phyloP scores from a whole-genome alignment of 2,797 vertebrate genomes.

The Taenioides sp. region DNA sequence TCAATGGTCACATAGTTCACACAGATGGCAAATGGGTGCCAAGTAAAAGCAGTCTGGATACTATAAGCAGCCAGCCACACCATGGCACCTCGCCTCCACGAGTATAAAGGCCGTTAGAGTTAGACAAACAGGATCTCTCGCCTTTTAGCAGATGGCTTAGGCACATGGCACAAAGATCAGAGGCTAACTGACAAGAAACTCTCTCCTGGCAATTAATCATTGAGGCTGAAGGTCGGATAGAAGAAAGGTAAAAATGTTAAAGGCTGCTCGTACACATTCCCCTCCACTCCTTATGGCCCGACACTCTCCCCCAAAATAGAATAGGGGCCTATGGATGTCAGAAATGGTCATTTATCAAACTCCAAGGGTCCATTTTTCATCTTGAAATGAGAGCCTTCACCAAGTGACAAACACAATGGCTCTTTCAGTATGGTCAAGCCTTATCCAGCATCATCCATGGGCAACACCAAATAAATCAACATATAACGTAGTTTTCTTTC shows the following conservation, averaged over 20 bases:
- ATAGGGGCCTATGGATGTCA: constrained; percentile 78
- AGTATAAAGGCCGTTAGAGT: constrained; percentile 69
- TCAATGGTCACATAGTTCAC: constrained; percentile 43
- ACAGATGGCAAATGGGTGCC: constrained; percentile 72
- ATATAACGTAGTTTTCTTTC: constrained; percentile 62
- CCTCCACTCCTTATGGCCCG: constrained; percentile 69
- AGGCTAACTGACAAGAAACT: constrained; percentile 84
- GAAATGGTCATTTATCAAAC: constrained; percentile 85
- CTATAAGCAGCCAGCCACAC: constrained; percentile 54
- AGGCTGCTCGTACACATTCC: constrained; percentile 72
- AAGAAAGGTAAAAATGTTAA: constrained; percentile 83
- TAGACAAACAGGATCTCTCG: constrained; percentile 68
- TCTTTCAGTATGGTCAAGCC: constrained; percentile 78
- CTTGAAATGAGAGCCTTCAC: constrained; percentile 83
- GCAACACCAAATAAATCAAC: constrained; percentile 70
- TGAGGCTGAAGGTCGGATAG: constrained; percentile 79
- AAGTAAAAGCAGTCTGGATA: constrained; percentile 53
- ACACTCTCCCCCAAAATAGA: constrained; percentile 78
- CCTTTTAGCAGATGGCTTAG: constrained; percentile 85
- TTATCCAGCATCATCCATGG: constrained; percentile 63
- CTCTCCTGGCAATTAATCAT: constrained; percentile 89
- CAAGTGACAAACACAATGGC: constrained; percentile 81
- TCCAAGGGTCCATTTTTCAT: constrained; percentile 82
- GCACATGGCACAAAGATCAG: constrained; percentile 83
- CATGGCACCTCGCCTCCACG: constrained; percentile 69